Base-by-base conservation (phyloP, 2,888 invertebrate genomes). In the Diarsia dahlii region DNA sequence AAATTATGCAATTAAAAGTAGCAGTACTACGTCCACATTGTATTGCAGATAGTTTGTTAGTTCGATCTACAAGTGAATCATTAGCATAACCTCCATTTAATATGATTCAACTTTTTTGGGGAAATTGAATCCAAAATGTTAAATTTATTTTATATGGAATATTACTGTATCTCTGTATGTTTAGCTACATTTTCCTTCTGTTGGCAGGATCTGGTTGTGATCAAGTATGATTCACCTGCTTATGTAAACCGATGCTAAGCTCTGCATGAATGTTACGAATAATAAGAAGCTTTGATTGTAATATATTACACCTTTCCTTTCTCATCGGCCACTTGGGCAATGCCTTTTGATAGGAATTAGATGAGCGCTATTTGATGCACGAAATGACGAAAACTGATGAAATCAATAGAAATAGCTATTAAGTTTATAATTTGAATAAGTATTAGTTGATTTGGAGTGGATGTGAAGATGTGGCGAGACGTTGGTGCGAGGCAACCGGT, bases 401-500 rank as follows among this genome's bases (percentile, higher is more conserved):
- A 87, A 87, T 85, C 77, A 34, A 65, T 48, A 76, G 78, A 84
- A 84, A 86, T 76, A 82, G 72, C 68, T 76, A 81, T 78, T 67
- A 76, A 64, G 62, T 71, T 65, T 74, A 71, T 79, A 82, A 86
- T 88, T 87, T 87, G 82, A 88, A 87, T 87, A 81, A 85, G 81
- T 81, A 82, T 87, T 84, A 83, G 74, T 75, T 74, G 86, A 87
- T 87, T 80, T 84, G 70, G 80, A 86, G 83, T 86, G 87, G 84
- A 86, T 80, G 82, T 79, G 84, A 84, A 82, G 89, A 87, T 88
- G 87, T 88, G 89, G 87, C 87, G 91, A 90, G 90, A 89, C 88
- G 91, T 56, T 71, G 75, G 90, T 91, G 90, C 88, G 87, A 88
- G 82, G 76, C 90, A 92, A 95, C 95, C 95, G 95, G 95, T 95